Evolutionary conservation across 2,113 vertebrate genomes (phyloP).

Genomic region (Misgurnus anguillicaudatus): DNA sequence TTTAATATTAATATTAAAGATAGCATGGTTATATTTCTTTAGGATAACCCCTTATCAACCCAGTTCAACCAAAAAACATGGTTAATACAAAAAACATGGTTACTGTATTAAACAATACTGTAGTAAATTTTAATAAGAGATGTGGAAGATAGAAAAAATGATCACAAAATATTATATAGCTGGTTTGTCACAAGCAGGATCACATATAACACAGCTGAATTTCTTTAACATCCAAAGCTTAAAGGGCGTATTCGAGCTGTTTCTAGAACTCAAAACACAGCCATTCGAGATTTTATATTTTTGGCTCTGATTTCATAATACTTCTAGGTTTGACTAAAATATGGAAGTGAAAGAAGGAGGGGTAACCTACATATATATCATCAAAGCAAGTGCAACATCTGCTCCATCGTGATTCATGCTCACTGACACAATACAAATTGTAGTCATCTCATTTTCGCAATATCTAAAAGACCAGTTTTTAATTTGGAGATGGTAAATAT

Average conservation of each 20-base stretch:
- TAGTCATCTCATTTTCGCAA: neutral
- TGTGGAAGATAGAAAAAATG: too few species aligned
- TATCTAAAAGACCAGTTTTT: too few species aligned
- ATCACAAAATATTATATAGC: too few species aligned
- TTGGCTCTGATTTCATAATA: neutral
- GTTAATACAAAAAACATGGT: too few species aligned
- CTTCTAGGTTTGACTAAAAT: neutral
- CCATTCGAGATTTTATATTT: neutral
- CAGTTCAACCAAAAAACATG: too few species aligned
- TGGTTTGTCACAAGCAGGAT: too few species aligned
- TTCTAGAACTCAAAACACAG: neutral
- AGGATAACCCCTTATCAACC: too few species aligned
- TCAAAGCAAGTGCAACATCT: neutral
- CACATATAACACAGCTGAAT: neutral
- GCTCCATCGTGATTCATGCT: neutral
- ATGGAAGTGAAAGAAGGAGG: conserved; percentile 11
- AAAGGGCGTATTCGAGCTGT: neutral
- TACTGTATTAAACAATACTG: too few species aligned
- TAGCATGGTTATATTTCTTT: too few species aligned
- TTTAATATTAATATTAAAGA: too few species aligned
- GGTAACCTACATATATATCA: neutral
- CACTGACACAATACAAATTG: too few species aligned
- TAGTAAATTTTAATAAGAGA: too few species aligned
- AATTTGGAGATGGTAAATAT: neutral
- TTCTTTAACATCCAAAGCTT: neutral